A percentile compares a stretch with the other conserved stretches of the same genome.
phyloP scores from a whole-genome alignment of 2,797 vertebrate genomes.

The Alauda arvensis region DNA sequence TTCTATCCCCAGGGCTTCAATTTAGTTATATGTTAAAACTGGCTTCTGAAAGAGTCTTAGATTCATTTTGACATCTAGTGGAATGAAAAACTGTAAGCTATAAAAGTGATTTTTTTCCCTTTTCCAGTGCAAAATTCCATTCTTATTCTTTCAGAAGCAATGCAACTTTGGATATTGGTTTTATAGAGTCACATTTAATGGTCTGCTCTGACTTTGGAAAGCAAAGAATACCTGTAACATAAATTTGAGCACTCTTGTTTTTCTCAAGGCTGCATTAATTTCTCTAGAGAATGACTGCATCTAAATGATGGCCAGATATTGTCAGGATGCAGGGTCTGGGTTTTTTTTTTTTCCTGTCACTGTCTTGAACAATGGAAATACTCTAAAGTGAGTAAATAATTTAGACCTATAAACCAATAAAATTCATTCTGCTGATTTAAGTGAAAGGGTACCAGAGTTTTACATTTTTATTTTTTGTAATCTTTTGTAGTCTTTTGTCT shows the following conservation, averaged over 20 bases:
- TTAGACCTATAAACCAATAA: not conserved
- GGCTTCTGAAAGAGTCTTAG: not conserved
- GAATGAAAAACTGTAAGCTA: not conserved
- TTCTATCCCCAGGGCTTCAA: not conserved
- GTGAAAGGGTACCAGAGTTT: not conserved
- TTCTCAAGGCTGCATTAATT: not conserved
- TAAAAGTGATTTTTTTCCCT: not conserved
- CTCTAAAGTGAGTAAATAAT: not conserved
- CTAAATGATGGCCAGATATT: not conserved
- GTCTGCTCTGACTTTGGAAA: not conserved
- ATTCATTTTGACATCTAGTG: not conserved
- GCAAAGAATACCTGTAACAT: not conserved
- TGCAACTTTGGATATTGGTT: not conserved
- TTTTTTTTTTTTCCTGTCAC: not conserved
- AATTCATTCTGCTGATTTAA: not conserved
- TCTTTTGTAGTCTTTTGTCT: not conserved
- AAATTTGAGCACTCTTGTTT: not conserved
- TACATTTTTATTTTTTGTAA: not conserved
- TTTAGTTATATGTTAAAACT: conserved; percentile 26
- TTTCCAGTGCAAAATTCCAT: not conserved
- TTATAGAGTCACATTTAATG: not conserved
- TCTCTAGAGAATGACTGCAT: not conserved
- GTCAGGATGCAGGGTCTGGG: fast-evolving
- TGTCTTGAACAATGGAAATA: not conserved
- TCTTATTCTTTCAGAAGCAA: not conserved